Percentiles rank a stretch among this genome's conserved stretches.
Evolutionary conservation across 2,797 vertebrate species (phyloP).

Genomic region (Hypotaenidia okinawae): DNA sequence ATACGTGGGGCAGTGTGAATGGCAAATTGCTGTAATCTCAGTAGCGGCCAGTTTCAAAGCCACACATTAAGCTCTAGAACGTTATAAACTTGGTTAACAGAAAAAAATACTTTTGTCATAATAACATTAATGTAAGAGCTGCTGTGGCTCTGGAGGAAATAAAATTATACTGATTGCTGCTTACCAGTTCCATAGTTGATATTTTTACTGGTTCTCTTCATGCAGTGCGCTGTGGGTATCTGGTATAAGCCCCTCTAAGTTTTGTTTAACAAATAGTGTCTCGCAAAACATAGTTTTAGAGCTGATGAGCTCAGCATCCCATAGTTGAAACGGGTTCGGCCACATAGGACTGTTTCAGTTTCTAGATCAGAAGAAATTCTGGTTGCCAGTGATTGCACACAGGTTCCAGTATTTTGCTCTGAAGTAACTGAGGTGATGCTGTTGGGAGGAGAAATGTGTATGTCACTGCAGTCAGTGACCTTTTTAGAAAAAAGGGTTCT

Average conservation of each 20-base stretch:
- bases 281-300: not conserved
- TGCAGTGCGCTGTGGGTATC: not conserved
- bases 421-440: not conserved
- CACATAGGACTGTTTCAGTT: not conserved
- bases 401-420: not conserved
- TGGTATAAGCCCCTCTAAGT: not conserved
- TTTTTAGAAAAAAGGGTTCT: no score
- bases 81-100: not conserved
- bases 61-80: not conserved
- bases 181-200: not conserved
- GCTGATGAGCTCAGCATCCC: not conserved
- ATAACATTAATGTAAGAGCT: not conserved
- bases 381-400: not conserved
- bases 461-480: not conserved
- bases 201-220: not conserved
- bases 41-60: not conserved
- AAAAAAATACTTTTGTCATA: not conserved
- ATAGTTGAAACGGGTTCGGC: not conserved
- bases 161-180: not conserved
- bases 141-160: not conserved
- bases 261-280: not conserved
- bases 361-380: not conserved
- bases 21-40: rapidly evolving
- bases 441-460: rapidly evolving
- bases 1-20: rapidly evolving